phyloP scores from a whole-genome alignment of 1,140 invertebrate genomes.

The Dryas iulia region DNA sequence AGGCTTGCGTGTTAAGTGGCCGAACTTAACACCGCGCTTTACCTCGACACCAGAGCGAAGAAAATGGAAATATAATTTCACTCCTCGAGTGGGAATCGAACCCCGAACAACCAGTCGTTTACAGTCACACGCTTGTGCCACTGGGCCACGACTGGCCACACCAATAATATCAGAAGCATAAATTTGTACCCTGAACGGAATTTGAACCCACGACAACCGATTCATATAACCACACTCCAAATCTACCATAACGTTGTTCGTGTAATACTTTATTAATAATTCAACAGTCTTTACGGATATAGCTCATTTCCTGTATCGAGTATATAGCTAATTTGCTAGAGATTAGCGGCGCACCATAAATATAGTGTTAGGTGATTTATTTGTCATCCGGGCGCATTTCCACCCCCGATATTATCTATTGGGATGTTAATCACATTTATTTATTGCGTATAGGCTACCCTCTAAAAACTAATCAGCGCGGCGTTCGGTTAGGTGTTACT shows the following conservation, averaged over 20 bases:
- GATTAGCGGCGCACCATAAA: conserved; percentile 43
- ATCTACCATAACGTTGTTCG: no score
- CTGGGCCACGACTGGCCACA: no score
- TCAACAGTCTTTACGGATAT: conserved; percentile 21
- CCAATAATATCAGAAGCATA: no score
- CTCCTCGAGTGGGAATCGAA: no score
- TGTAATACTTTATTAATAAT: background rate
- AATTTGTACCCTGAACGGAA: no score
- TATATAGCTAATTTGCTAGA: conserved; percentile 41
- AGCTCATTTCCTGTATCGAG: conserved; percentile 37
- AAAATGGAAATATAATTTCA: no score
- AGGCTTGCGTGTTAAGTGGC: no score
- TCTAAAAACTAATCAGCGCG: background rate
- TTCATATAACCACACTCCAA: background rate
- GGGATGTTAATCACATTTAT: conserved; percentile 37
- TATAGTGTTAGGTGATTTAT: conserved; percentile 44
- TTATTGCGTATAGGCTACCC: conserved; percentile 16
- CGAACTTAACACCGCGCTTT: no score
- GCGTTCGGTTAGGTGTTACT: background rate
- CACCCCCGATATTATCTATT: conserved; percentile 39
- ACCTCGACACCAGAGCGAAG: no score
- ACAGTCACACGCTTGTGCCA: no score
- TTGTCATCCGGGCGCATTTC: conserved; percentile 39
- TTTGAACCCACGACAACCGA: background rate
- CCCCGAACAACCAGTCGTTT: no score